Evolutionary conservation across 2,113 vertebrate genomes (phyloP).

Genomic region (Lates calcarifer): DNA sequence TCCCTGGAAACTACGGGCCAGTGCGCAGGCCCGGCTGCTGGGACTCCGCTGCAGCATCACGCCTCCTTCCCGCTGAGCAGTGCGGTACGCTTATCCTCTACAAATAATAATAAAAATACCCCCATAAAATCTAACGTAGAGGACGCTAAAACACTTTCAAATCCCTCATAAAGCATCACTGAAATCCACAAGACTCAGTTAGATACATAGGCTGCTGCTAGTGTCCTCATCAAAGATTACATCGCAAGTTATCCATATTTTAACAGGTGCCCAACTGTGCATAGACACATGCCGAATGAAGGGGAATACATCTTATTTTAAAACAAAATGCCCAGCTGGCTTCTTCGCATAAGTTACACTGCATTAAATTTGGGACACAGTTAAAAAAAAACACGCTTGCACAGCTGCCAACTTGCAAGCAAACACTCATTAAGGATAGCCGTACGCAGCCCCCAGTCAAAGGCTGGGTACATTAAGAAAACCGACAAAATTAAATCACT

Average conservation of each 20-base stretch:
- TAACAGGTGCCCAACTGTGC: conserved; percentile 58
- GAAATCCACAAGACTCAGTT: background rate
- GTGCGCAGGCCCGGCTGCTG: conserved; percentile 72
- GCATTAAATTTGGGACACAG: background rate
- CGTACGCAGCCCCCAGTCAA: accelerated
- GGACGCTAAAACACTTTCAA: background rate
- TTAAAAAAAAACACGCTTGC: background rate
- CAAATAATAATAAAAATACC: background rate
- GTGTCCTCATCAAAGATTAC: background rate
- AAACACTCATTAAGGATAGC: background rate
- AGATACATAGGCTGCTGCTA: background rate
- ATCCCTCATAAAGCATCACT: too few species aligned
- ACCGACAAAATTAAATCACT: accelerated
- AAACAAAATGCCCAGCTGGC: background rate
- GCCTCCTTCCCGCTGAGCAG: conserved; percentile 56
- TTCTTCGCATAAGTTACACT: background rate
- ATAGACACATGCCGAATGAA: background rate
- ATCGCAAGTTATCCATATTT: conserved; percentile 28
- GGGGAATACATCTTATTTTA: background rate
- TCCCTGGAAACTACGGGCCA: conserved; percentile 48
- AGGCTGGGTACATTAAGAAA: background rate
- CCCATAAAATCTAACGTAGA: background rate
- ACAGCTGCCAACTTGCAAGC: conserved; percentile 22
- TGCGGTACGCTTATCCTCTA: conserved; percentile 33
- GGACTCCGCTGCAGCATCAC: conserved; percentile 75